Evolutionary conservation across 2,888 invertebrate species (phyloP).

Genomic region (Nemurella pictetii): DNA sequence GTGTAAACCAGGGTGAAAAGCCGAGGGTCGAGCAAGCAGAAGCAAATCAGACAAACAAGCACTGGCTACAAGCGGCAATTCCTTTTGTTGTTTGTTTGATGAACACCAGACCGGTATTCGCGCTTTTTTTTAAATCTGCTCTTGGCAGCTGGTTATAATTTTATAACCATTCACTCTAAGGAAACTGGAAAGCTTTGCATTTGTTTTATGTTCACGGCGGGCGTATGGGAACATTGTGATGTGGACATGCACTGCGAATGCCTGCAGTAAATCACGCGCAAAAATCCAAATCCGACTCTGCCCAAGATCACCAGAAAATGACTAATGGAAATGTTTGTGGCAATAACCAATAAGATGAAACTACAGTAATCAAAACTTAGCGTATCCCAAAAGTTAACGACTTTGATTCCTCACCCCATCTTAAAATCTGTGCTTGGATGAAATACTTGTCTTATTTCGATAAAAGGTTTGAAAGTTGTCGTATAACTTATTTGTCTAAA

Average conservation of each 20-base stretch:
- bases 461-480: conserved; percentile 43
- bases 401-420: conserved; percentile 15
- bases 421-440: conserved; percentile 33
- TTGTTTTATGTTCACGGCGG: not conserved
- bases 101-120: not conserved
- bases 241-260: not conserved
- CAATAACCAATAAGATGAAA: conserved; percentile 5
- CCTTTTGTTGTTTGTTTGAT: conserved; percentile 1
- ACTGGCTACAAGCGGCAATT: not conserved
- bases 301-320: not conserved
- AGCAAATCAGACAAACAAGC: not conserved
- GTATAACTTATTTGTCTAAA: conserved; percentile 44
- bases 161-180: not conserved
- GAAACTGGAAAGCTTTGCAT: not conserved
- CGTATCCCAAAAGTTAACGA: conserved; percentile 6
- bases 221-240: not conserved
- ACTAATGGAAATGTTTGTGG: not conserved
- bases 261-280: not conserved
- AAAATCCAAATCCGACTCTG: not conserved
- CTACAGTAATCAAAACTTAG: conserved; percentile 10
- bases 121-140: conserved; percentile 7
- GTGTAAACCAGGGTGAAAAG: not conserved
- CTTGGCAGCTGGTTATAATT: conserved; percentile 1
- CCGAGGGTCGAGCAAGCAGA: not conserved
- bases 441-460: conserved; percentile 44